Percentiles rank a stretch among this genome's conserved stretches.
Evolutionary conservation across 2,888 invertebrate species (phyloP).

Genomic region (Troides oblongomaculatus): DNA sequence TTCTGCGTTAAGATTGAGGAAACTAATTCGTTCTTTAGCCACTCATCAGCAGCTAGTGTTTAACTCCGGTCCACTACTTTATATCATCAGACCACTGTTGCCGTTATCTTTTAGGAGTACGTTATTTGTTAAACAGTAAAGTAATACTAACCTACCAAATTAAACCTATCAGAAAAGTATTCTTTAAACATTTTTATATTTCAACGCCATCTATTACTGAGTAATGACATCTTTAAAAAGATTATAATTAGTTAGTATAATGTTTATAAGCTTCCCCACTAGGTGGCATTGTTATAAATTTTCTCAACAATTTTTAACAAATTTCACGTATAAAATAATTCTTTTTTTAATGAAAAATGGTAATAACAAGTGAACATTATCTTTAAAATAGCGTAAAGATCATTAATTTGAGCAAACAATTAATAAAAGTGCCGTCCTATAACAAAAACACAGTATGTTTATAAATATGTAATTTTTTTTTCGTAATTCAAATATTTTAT

Average conservation of each 20-base stretch:
- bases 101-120: too few species aligned
- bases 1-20: not conserved
- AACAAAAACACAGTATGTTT: too few species aligned
- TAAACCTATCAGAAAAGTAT: not conserved
- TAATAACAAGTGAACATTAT: too few species aligned
- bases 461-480: too few species aligned
- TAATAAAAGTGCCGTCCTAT: too few species aligned
- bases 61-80: too few species aligned
- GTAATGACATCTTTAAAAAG: not conserved
- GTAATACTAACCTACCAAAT: not conserved
- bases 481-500: too few species aligned
- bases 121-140: not conserved
- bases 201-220: slow-evolving; percentile 8
- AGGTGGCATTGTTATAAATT: slow-evolving; percentile 1
- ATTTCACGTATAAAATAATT: too few species aligned
- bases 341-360: too few species aligned
- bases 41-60: not conserved
- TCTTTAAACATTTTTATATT: not conserved
- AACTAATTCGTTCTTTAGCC: not conserved
- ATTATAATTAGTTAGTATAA: not conserved
- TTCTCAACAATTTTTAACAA: not conserved
- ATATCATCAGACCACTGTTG: too few species aligned
- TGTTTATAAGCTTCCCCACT: not conserved
- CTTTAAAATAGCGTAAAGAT: too few species aligned
- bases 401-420: too few species aligned